Conservation (phyloP, 2,797 vertebrate genomes). For the Callimico goeldii region DNA sequence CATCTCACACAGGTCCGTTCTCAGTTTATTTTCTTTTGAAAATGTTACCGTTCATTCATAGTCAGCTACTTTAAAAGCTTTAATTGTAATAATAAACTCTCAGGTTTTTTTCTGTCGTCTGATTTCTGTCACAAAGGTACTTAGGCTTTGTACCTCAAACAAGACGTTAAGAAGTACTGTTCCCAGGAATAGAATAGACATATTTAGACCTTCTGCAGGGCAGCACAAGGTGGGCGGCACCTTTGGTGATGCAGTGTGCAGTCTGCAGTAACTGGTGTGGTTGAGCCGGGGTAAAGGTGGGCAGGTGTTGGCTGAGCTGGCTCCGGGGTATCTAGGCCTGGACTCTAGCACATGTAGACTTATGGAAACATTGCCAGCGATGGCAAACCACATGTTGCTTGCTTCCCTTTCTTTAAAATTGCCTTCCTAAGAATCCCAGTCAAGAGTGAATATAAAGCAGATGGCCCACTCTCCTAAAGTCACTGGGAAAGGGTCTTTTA, state of each 20-base stretch:
- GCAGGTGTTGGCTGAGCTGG: neutral
- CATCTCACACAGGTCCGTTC: conserved; percentile 36
- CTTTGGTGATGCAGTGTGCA: neutral
- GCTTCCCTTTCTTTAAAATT: neutral
- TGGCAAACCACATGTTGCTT: neutral
- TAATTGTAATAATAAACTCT: conserved; percentile 42
- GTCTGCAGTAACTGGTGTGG: no score
- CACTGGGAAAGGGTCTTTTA: neutral
- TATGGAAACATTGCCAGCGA: neutral
- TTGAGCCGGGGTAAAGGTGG: neutral
- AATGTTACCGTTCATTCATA: conserved; percentile 41
- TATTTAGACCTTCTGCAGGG: neutral
- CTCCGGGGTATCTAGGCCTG: neutral
- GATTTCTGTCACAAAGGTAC: neutral
- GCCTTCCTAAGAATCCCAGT: neutral
- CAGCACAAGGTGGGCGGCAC: neutral
- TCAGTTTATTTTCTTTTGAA: conserved; percentile 56
- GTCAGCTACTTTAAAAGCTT: conserved; percentile 32
- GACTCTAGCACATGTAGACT: neutral
- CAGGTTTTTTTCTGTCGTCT: neutral
- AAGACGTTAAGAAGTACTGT: neutral
- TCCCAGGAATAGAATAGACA: neutral
- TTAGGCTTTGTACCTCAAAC: neutral
- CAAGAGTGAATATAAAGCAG: neutral
- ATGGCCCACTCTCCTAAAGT: neutral